Base-by-base conservation (phyloP, 1,140 invertebrate genomes). In the Heliconius congener region DNA sequence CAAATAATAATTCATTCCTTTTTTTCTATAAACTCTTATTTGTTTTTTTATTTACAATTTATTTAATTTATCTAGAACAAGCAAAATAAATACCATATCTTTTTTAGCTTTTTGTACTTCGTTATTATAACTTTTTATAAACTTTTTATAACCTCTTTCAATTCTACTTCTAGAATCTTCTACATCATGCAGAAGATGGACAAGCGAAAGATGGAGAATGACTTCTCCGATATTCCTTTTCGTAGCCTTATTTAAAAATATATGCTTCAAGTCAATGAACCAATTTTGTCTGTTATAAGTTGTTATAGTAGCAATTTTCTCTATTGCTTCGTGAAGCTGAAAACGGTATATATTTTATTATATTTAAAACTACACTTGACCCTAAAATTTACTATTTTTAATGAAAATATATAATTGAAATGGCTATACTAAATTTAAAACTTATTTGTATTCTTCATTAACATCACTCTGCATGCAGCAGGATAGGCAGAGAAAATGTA, bases 251-350 rank as follows among this genome's bases (percentile, higher is more conserved):
- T 82, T 81, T 8, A 94, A 30, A 39, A 88, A 93, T 19, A 91
- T 42, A 6, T 83, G 71, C 72, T 91, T 91, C 0, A 93, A 75
- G 42, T 93, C 88, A 9, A 82, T 0, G 19, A 81, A 91, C 91
- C 90, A 94, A 23, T 76, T 81, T 75, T 93, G 92, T 0, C 86
- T 82, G 1, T 78, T 81, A 73, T 84, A 90, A 23, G 77, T 87
- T 1, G 90, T 88, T 50, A 89, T 77, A 16, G 81, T 57, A 1
- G 91, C 83, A 79, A 93, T 83, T 30, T 88, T 77, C 74, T 88
- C 88, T 55, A 94, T 78, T 8, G 88, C 85, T 8, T 84, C 79
- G 74, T 94, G 92, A 1, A 93, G 57, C 92, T 93, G 83, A 71
- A 90, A 90, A 72, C 76, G 71, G 57, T 9, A 8, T 57, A 60